Evolutionary conservation across 1,140 invertebrate genomes (phyloP).

Genomic region (Lerema accius): DNA sequence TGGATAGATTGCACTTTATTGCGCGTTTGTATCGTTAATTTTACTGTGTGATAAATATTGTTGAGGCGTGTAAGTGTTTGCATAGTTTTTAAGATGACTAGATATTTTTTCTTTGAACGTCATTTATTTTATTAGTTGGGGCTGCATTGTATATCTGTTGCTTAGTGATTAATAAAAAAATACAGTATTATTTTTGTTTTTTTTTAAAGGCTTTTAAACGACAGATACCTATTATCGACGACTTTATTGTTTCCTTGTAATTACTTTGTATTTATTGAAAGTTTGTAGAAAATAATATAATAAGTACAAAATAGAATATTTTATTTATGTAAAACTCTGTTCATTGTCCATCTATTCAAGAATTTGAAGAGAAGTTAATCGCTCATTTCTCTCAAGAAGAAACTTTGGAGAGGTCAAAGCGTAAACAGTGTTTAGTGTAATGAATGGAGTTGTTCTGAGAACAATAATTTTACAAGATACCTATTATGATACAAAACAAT

Average conservation of each 20-base stretch:
- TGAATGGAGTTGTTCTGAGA: not conserved
- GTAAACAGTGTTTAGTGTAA: not conserved
- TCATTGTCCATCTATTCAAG: not conserved
- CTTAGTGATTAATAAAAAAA: no score
- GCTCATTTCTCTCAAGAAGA: not conserved
- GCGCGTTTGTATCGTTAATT: conserved; percentile 9
- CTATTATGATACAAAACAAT: not conserved
- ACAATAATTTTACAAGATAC: not conserved
- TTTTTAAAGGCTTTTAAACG: no score
- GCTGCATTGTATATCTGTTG: no score
- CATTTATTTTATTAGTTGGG: no score
- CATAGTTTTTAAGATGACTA: not conserved
- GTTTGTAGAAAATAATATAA: no score
- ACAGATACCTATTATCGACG: no score
- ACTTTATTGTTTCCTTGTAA: no score
- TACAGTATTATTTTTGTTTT: no score
- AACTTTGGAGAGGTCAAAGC: not conserved
- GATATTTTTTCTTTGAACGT: no score
- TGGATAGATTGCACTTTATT: conserved; percentile 32
- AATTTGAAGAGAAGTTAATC: not conserved
- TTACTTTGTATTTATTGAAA: no score
- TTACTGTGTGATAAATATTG: conserved; percentile 11
- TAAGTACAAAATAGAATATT: no score
- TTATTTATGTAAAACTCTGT: not conserved
- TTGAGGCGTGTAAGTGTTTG: not conserved